Base-by-base conservation (phyloP, 1,140 invertebrate genomes). In the Drosophila kikkawai region DNA sequence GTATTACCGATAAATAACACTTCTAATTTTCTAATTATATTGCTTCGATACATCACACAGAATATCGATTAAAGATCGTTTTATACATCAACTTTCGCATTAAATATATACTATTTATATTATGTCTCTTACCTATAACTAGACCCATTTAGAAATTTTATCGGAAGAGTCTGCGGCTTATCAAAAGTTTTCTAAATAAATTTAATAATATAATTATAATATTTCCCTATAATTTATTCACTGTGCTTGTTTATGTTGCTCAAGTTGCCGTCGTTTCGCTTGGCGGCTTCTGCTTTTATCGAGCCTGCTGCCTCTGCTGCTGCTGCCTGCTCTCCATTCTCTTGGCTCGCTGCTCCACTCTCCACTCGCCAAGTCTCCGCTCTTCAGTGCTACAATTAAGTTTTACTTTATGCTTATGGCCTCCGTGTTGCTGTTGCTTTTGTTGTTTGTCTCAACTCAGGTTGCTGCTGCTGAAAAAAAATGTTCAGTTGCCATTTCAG, bases 401-500 rank as follows among this genome's bases (percentile, higher is more conserved):
- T 90, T 86, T 85, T 86, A 91, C 85, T 91, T 91, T 90, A 91
- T 90, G 79, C 76, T 91, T 91, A 86, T 82, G 71, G 81, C 82
- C 79, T 74, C 82, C 71, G 70, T 81, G 65, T 65, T 85, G 74
- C 39, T 56, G 76, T 64, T 82, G 82, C 70, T 83, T 67, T 79
- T 86, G 71, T 71, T 82, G 64, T 75, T 59, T 76, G 79, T 81
- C 83, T 83, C 84, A 84, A 73, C 84, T 56, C 86, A 53, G 12
- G 37, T 87, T 75, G 82, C 59, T 59, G 68, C 58, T 73, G 47
- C 60, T 76, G 55, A 13, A 15, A 80, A 81, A 83, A 80, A 84
- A 59, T 39, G 53, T 79, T 88, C 69, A 84, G 81, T 86, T 82
- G 79, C 75, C 71, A 75, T 84, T 87, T 80, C 79, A 50, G 75